phyloP scores from a whole-genome alignment of 23 tunicate species.

The Trididemnum miniatum region DNA sequence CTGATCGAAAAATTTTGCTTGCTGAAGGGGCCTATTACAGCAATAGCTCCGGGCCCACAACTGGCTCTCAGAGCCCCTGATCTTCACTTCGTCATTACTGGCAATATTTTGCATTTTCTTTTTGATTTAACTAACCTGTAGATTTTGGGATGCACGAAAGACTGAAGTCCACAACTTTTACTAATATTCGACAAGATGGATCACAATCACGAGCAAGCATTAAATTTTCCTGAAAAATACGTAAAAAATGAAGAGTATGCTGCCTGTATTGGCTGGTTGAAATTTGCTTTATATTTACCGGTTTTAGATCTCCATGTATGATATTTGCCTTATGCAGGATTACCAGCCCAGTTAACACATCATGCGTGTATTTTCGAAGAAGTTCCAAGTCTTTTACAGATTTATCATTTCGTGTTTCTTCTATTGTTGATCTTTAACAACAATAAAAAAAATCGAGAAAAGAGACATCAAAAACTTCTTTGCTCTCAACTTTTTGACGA shows the following conservation, averaged over 20 bases:
- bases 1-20: too few relatives aligned
- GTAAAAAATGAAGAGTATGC: neutral
- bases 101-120: too few relatives aligned
- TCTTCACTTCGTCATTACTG: too few relatives aligned
- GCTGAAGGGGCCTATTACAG: too few relatives aligned
- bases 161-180: constrained; percentile 86
- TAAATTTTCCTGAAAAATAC: constrained; percentile 68
- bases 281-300: constrained; percentile 33
- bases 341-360: constrained; percentile 56
- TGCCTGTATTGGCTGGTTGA: too few relatives aligned
- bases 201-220: constrained; percentile 62
- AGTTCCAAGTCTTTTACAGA: constrained; percentile 41
- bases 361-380: constrained; percentile 54
- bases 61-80: too few relatives aligned
- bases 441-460: too few relatives aligned
- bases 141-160: constrained; percentile 64
- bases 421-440: constrained; percentile 31
- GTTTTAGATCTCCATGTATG: constrained; percentile 95
- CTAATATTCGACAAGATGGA: constrained; percentile 25
- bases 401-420: constrained; percentile 25
- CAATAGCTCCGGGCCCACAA: too few relatives aligned
- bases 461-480: too few relatives aligned
- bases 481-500: too few relatives aligned
- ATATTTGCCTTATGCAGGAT: constrained; percentile 64
- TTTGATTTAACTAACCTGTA: constrained; percentile 49